Percentiles rank a stretch among this genome's conserved stretches.
Evolutionary conservation across 2,888 invertebrate species (phyloP).

Genomic region (Caenorhabditis doughertyi): DNA sequence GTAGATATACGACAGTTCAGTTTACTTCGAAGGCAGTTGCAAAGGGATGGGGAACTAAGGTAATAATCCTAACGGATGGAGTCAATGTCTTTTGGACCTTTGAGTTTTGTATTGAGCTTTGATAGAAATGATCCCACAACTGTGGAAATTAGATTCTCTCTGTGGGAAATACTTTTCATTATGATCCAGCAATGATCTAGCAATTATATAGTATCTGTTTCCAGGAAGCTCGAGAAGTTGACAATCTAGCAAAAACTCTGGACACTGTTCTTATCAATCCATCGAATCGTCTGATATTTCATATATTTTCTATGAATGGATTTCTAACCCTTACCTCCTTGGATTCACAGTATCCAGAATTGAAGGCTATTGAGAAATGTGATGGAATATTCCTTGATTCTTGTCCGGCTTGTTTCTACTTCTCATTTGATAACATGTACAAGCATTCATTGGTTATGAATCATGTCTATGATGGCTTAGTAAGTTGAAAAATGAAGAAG

Average conservation of each 20-base stretch:
- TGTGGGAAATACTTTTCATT: no score
- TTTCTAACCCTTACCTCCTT: constrained; percentile 46
- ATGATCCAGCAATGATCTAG: no score
- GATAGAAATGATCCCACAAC: no score
- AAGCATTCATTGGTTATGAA: constrained; percentile 57
- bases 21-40: constrained; percentile 33
- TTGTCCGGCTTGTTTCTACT: constrained; percentile 33
- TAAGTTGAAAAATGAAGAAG: background rate
- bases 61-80: no score
- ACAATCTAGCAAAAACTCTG: constrained; percentile 28
- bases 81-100: background rate
- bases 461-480: constrained; percentile 51
- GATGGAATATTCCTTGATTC: constrained; percentile 62
- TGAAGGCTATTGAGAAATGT: constrained; percentile 49
- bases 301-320: constrained; percentile 59
- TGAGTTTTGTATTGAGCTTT: background rate
- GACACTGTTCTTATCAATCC: constrained; percentile 29
- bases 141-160: no score
- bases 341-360: constrained; percentile 42
- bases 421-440: constrained; percentile 22
- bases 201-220: background rate
- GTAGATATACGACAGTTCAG: constrained; percentile 56
- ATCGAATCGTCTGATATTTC: constrained; percentile 44
- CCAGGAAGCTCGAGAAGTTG: constrained; percentile 49
- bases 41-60: constrained; percentile 48